Base-by-base conservation (phyloP, 2,888 invertebrate genomes). In the Scelioninae gen. 2 region DNA sequence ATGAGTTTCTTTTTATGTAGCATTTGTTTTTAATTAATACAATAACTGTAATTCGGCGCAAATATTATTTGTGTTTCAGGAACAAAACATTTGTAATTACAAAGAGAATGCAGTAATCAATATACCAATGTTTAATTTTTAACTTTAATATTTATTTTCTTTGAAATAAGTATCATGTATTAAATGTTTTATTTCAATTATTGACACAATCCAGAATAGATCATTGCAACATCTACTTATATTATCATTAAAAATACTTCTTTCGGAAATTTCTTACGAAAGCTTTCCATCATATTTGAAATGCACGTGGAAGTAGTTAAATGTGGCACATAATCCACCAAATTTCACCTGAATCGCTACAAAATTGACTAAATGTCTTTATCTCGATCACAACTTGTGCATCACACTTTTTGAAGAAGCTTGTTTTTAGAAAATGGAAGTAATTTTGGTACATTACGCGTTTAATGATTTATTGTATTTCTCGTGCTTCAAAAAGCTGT, bases 331-430 rank as follows among this genome's bases (percentile, higher is more conserved):
- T 35, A 63, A 69, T 64, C 64, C 33, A 25, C 52, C 31, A 5
- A 57, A 57, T 67, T 73, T 58, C 41, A 50, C 28, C 43, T 43
- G 57, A 64, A 69, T 64, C 15, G 15, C 53, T 69, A 65, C 53
- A 45, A 69, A 64, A 69, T 73, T 73, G 73, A 73, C 73, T 73
- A 73, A 69, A 48, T 37, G 31, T 68, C 31, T 28, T 61, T 48
- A 19, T 55, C 46, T 55, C 10, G 9, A 22, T 55, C 55, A 37
- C 11, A 28, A 64, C 22, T 45, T 50, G 45, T 52, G 35, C 43
- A 58, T 19, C 31, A 33, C 1, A 16, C 39, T 35, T 11, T 55
- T 65, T 48, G 11, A 64, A 48, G 45, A 37, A 46, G 39, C 9
- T 16, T 63, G 18, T 41, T 41, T 13, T 39, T 41, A 46, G 15